These are phyloP conservation scores for Epinotia brunnichana DNA, from an alignment of 2,888 invertebrate species.

Conservation along the genomic window DNA sequence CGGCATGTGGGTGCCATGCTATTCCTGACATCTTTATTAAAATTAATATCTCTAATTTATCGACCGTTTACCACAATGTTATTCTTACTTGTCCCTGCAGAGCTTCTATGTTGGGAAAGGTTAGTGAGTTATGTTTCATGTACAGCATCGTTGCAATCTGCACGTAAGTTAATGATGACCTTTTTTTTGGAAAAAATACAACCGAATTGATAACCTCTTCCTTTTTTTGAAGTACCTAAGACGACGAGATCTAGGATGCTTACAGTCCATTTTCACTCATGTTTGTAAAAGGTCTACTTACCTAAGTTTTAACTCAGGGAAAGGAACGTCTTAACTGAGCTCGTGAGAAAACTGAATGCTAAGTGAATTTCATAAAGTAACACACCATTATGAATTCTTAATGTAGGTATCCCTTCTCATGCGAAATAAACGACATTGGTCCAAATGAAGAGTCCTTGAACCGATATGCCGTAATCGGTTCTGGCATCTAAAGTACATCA, in stretches of 20 bases:
- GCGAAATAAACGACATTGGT: slow-evolving; percentile 6
- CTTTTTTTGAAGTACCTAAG: too few species aligned
- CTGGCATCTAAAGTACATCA: slow-evolving; percentile 13
- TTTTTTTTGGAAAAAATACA: too few species aligned
- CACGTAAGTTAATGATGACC: neutral
- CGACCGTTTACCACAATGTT: slow-evolving; percentile 30
- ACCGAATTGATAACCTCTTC: too few species aligned
- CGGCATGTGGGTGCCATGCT: slow-evolving; percentile 44
- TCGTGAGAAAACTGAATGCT: neutral
- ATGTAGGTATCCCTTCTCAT: neutral
- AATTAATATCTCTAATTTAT: slow-evolving; percentile 44
- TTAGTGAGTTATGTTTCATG: slow-evolving; percentile 8
- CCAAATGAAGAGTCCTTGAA: slow-evolving; percentile 17
- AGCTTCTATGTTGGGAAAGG: slow-evolving; percentile 38
- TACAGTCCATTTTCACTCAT: too few species aligned
- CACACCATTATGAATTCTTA: neutral
- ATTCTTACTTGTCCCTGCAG: slow-evolving; percentile 24
- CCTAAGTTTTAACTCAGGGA: too few species aligned
- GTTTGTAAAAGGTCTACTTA: too few species aligned
- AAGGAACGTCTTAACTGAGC: too few species aligned
- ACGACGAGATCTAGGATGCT: too few species aligned
- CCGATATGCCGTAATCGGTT: slow-evolving; percentile 16
- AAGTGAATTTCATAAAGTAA: neutral
- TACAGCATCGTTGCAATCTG: neutral
- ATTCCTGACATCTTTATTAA: slow-evolving; percentile 42